Conservation (phyloP, 2,113 vertebrate species). For the Vidua macroura region DNA sequence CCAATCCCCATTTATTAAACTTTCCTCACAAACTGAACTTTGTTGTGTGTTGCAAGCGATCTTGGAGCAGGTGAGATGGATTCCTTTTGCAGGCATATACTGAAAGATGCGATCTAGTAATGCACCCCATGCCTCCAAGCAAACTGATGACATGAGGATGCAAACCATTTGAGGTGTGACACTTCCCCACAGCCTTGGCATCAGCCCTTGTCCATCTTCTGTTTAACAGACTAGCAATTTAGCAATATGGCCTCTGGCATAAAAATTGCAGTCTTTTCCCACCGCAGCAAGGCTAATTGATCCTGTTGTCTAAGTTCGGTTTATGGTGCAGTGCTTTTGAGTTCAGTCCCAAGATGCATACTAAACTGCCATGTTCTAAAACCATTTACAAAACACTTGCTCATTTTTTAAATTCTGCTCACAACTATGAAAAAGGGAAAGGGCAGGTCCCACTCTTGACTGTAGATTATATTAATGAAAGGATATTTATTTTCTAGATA, state of each 20-base stretch:
- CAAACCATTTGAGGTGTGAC: neutral
- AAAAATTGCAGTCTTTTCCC: neutral
- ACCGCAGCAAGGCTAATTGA: neutral
- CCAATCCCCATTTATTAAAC: neutral
- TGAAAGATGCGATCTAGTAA: neutral
- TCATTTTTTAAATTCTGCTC: neutral
- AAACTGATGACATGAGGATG: neutral
- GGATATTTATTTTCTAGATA: neutral
- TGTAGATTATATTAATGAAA: neutral
- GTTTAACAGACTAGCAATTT: neutral
- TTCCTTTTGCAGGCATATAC: neutral
- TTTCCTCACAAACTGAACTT: neutral
- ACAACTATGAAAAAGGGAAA: neutral
- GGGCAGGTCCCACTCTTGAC: neutral
- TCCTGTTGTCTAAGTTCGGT: neutral
- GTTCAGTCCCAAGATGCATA: neutral
- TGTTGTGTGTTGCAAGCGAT: accelerated
- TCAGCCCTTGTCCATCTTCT: neutral
- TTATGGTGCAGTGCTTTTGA: neutral
- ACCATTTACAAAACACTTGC: neutral
- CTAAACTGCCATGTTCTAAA: neutral
- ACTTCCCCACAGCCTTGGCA: neutral
- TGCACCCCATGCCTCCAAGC: neutral
- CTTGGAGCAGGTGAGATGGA: neutral
- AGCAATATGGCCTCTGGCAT: neutral